Percentiles rank a stretch among this genome's conserved stretches.
Evolutionary conservation across 1,140 invertebrate genomes (phyloP).

Genomic region (Nautilus pompilius): DNA sequence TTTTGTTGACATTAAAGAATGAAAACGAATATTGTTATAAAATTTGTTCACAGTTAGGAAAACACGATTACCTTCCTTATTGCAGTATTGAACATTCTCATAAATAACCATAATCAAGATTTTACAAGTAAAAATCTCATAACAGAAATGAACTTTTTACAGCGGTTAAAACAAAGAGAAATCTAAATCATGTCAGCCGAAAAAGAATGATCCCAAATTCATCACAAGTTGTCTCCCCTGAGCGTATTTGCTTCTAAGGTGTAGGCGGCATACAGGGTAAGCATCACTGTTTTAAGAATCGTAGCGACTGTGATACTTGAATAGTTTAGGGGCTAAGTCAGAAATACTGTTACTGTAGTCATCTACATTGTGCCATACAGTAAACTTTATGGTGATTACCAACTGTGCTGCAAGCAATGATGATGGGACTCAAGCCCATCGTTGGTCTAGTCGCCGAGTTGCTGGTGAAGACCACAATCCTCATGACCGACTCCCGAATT

Average conservation of each 20-base stretch:
- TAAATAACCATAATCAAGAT: too few species aligned
- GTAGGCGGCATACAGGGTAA: slow-evolving; percentile 8
- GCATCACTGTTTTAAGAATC: slow-evolving; percentile 1
- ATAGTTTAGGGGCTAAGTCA: not conserved
- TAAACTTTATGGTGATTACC: slow-evolving; percentile 21
- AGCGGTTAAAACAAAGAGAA: too few species aligned
- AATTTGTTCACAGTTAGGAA: too few species aligned
- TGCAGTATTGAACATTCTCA: too few species aligned
- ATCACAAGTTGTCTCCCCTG: not conserved
- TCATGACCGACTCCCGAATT: slow-evolving; percentile 49
- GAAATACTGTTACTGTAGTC: not conserved
- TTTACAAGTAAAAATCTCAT: too few species aligned
- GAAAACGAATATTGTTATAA: too few species aligned
- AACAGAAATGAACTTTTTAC: too few species aligned
- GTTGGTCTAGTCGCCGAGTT: slow-evolving; percentile 10
- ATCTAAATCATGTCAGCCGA: too few species aligned
- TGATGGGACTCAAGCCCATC: slow-evolving; percentile 41
- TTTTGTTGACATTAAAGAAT: too few species aligned
- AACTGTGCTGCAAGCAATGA: slow-evolving; percentile 51
- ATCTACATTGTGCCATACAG: not conserved
- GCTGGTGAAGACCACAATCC: slow-evolving; percentile 31
- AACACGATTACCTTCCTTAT: too few species aligned
- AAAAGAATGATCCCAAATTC: not conserved
- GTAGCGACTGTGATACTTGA: not conserved
- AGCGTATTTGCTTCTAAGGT: slow-evolving; percentile 8